These are phyloP conservation scores for Eulemur rufifrons DNA, from an alignment of 2,113 vertebrate species.

Conservation along the genomic window DNA sequence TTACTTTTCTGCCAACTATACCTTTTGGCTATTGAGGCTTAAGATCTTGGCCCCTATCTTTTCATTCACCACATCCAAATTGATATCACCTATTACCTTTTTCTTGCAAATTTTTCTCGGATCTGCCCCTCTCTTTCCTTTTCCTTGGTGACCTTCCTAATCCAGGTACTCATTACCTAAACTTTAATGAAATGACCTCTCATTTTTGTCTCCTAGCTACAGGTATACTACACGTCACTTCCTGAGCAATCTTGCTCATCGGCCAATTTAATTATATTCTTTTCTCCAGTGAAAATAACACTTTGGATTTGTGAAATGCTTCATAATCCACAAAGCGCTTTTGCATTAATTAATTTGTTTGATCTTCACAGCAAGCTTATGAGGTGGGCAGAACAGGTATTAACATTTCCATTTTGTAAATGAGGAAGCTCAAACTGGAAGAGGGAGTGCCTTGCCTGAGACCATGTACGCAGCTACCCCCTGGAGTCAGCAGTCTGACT, in stretches of 20 bases:
- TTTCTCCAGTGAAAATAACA: conserved; percentile 35
- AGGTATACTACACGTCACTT: background rate
- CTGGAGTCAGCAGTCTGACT: background rate
- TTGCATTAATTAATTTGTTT: background rate
- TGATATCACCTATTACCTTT: background rate
- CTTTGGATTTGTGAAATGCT: background rate
- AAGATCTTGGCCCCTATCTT: background rate
- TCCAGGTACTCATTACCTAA: conserved; percentile 1
- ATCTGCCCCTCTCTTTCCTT: background rate
- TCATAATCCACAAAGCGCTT: background rate
- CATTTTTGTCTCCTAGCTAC: background rate
- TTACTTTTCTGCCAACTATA: background rate
- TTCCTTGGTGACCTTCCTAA: conserved; percentile 15
- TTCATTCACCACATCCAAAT: conserved; percentile 11
- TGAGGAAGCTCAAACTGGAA: background rate
- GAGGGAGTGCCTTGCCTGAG: background rate
- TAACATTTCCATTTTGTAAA: conserved; percentile 20
- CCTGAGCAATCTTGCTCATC: conserved; percentile 4
- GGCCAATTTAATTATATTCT: conserved; percentile 33
- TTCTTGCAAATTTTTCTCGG: conserved; percentile 20
- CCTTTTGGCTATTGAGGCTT: background rate
- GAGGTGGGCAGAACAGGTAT: background rate
- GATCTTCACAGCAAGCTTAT: background rate
- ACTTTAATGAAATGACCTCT: conserved; percentile 20
- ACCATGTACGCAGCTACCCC: background rate